These are phyloP conservation scores for Yponomeuta evonymella DNA, from an alignment of 2,888 invertebrate genomes.

Conservation along the genomic window DNA sequence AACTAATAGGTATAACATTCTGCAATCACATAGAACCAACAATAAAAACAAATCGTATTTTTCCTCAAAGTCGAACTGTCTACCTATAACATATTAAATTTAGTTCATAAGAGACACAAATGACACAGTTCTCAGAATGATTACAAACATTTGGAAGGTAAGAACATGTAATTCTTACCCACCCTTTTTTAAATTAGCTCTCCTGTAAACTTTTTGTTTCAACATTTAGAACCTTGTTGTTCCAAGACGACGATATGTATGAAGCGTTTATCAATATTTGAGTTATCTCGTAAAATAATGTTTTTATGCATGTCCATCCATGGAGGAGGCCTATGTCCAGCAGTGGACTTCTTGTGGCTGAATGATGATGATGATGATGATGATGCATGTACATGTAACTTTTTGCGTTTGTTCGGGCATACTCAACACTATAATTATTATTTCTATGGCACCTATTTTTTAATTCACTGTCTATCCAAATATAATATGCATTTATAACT, in stretches of 20 bases:
- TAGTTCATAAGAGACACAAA: background rate
- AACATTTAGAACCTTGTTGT: slow-evolving; percentile 11
- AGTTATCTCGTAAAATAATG: too few relatives aligned
- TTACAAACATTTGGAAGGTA: background rate
- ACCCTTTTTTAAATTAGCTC: background rate
- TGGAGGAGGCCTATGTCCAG: too few relatives aligned
- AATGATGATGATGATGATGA: too few relatives aligned
- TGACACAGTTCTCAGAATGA: background rate
- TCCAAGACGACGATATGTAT: slow-evolving; percentile 5
- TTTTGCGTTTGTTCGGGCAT: too few relatives aligned
- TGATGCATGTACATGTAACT: too few relatives aligned
- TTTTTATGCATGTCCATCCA: too few relatives aligned
- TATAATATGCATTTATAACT: too few relatives aligned
- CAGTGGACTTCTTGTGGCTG: too few relatives aligned
- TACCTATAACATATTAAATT: slow-evolving; percentile 1
- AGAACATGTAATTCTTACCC: slow-evolving; percentile 8
- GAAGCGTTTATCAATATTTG: too few relatives aligned
- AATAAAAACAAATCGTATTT: slow-evolving; percentile 5
- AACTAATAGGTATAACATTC: background rate
- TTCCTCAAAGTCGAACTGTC: background rate
- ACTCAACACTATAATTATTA: too few relatives aligned
- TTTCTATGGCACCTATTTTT: too few relatives aligned
- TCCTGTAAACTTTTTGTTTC: slow-evolving; percentile 9
- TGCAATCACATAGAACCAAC: slow-evolving; percentile 6
- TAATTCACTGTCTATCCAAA: too few relatives aligned